phyloP scores from a whole-genome alignment of 2,113 vertebrate genomes.

The Spilogale gracilis region DNA sequence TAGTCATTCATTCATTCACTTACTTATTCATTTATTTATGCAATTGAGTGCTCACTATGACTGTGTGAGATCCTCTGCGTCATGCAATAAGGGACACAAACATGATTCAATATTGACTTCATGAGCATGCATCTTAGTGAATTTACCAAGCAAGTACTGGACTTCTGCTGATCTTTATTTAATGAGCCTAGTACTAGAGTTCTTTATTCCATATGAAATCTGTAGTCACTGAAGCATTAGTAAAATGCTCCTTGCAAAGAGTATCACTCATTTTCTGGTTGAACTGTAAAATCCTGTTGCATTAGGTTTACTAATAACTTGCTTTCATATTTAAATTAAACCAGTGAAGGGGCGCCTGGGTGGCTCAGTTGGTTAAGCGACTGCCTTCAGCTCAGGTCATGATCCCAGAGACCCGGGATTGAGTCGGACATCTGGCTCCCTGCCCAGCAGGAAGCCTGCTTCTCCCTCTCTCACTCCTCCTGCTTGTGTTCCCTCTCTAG shows the following conservation, averaged over 20 bases:
- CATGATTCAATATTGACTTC: conserved; percentile 1
- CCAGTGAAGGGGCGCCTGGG: background rate
- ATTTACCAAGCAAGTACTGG: background rate
- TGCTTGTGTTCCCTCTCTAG: too few species aligned
- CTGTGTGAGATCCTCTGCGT: background rate
- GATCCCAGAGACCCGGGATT: too few species aligned
- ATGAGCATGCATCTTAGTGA: background rate
- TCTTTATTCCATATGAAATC: conserved; percentile 23
- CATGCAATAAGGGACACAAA: conserved; percentile 7
- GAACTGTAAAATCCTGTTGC: background rate
- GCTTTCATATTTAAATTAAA: conserved; percentile 52
- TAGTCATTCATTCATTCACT: conserved; percentile 62
- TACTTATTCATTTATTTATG: conserved; percentile 45
- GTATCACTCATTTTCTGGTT: background rate
- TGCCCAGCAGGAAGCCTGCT: too few species aligned
- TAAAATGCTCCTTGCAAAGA: conserved; percentile 7
- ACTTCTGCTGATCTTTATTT: background rate
- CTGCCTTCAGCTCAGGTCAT: too few species aligned
- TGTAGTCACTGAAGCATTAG: background rate
- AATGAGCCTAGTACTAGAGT: background rate
- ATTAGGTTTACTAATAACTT: background rate
- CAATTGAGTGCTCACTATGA: conserved; percentile 21
- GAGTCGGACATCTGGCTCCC: too few species aligned
- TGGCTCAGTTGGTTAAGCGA: too few species aligned
- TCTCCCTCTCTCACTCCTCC: too few species aligned